These are phyloP conservation scores for Syngnathus acus DNA, from an alignment of 2,797 vertebrate species.

Conservation along the genomic window DNA sequence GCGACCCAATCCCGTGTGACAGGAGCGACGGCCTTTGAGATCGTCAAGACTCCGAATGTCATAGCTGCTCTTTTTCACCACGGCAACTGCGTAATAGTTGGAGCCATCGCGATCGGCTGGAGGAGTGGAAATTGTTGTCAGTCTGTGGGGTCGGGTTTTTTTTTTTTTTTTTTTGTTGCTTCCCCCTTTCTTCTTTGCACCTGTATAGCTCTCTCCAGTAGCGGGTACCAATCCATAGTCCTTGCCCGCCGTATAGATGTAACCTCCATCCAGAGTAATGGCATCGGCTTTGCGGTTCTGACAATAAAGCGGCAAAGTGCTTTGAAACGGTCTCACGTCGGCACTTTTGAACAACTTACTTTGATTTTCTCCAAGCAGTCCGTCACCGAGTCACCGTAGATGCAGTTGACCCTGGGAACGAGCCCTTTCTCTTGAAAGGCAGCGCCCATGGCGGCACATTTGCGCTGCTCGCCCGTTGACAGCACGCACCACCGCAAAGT, in stretches of 20 bases:
- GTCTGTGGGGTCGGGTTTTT: neutral
- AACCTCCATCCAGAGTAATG: conserved; percentile 79
- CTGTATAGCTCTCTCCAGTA: conserved; percentile 81
- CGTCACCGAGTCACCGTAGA: conserved; percentile 70
- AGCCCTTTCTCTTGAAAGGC: conserved; percentile 71
- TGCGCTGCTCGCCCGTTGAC: conserved; percentile 78
- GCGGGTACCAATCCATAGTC: conserved; percentile 80
- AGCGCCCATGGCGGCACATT: conserved; percentile 79
- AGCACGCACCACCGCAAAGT: conserved; percentile 84
- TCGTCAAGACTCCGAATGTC: conserved; percentile 73
- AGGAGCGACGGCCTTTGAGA: conserved; percentile 78
- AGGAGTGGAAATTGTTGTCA: neutral
- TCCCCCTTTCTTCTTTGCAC: conserved; percentile 54
- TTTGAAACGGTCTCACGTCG: too few species aligned
- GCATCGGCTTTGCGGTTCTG: conserved; percentile 80
- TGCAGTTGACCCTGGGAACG: conserved; percentile 77
- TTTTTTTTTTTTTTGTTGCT: neutral
- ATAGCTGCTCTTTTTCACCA: conserved; percentile 71
- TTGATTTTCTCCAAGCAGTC: conserved; percentile 79
- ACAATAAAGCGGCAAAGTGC: conserved; percentile 6
- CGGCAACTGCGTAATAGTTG: conserved; percentile 81
- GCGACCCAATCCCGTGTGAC: conserved; percentile 80
- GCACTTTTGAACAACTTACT: conserved; percentile 34
- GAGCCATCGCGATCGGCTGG: conserved; percentile 68
- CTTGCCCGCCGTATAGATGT: conserved; percentile 87